phyloP scores from a whole-genome alignment of 1,140 invertebrate species.

The Bradynema listronoti region DNA sequence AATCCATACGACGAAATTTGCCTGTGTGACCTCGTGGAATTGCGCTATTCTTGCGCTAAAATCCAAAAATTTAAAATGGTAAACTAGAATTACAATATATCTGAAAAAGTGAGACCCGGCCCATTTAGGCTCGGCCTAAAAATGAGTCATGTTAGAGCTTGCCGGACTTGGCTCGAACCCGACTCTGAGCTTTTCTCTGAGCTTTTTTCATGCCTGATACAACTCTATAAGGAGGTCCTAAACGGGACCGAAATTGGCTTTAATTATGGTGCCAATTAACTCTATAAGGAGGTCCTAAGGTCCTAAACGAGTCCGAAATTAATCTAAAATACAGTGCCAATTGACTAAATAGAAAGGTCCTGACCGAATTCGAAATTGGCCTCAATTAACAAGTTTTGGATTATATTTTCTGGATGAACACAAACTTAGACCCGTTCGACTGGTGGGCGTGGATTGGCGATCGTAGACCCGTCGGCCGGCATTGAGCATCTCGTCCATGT shows the following conservation, averaged over 20 bases:
- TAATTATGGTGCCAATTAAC: background rate
- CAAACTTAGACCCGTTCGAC: conserved; percentile 23
- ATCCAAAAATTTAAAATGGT: conserved; percentile 58
- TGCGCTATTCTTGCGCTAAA: conserved; percentile 53
- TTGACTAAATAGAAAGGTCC: background rate
- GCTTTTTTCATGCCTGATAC: background rate
- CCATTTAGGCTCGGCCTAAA: conserved; percentile 49
- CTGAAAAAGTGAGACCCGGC: background rate
- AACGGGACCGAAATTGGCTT: background rate
- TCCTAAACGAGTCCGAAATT: no score
- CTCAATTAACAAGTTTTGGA: background rate
- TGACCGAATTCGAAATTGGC: conserved; percentile 12
- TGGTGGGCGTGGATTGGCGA: conserved; percentile 55
- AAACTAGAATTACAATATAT: conserved; percentile 59
- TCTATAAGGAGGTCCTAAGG: background rate
- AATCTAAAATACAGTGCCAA: background rate
- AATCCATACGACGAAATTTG: conserved; percentile 57
- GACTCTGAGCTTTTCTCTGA: conserved; percentile 60
- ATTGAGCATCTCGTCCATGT: conserved; percentile 47
- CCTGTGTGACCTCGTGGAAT: conserved; percentile 57
- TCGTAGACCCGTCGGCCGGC: conserved; percentile 49
- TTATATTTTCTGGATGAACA: background rate
- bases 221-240: conserved; percentile 1
- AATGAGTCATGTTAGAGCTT: no score
- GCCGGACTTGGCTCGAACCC: no score